Evolutionary conservation across 2,797 vertebrate genomes (phyloP), one percentile per base, ranked within the genome.

Genomic region (Trachops cirrhosus): DNA sequence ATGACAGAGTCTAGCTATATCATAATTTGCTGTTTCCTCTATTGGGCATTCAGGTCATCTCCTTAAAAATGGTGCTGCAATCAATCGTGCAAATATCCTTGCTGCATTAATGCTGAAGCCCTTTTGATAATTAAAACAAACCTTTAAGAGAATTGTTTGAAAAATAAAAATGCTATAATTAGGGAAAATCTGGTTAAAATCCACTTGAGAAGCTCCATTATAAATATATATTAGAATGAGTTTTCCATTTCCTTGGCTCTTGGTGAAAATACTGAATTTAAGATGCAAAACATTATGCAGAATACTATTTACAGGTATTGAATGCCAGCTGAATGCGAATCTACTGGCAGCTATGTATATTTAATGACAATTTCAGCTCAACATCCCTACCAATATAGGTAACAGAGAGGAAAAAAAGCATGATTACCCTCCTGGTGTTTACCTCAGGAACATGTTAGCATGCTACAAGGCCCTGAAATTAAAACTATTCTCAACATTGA

Each of bases 161-260:
- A 62, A 77, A 64, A 21, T 19, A 59, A 54, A 57, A 54, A 79
- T 39, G 37, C 57, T 77, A 26, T 85, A 87, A 84, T 77, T 85
- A 93, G 44, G 59, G n/a, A 89, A 97, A 92, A 87, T 79, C 29
- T 90, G 26, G 18, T 77, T 93, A 54, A 94, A 94, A 91, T 84
- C 26, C 80, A 77, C 78, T 64, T 68, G 64, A 62, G 29, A 93
- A 94, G 29, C 19, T 57, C 54, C 87, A 89, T n/a, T 77, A 50
- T 52, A 89, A 89, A 89, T n/a, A 64, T 2, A 39, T 15, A 71
- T 70, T 73, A 86, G 6, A 79, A 92, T 16, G 41, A 92, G 80
- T 74, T 92, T 91, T 70, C 48, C 79, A 80, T 85, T 91, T 71
- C 78, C 71, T 29, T 93, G 39, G 87, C 57, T 96, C 14, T 50